Percentiles rank a stretch among this genome's conserved stretches.
Evolutionary conservation across 1,140 invertebrate genomes (phyloP).

Genomic region (Zaprionus taronus): DNA sequence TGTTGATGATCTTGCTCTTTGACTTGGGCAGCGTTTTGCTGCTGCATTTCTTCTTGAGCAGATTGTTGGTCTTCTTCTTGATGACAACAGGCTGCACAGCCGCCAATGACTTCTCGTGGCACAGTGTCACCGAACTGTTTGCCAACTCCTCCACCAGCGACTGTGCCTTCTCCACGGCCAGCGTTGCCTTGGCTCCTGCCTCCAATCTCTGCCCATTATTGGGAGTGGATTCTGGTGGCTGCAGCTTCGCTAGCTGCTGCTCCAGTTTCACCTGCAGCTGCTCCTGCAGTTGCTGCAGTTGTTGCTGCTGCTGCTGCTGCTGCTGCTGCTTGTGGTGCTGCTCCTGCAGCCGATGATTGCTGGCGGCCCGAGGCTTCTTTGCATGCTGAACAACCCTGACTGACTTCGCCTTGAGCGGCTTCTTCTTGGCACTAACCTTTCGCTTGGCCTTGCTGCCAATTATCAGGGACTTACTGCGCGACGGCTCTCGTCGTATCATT

Average conservation of each 20-base stretch:
- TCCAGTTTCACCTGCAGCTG: not conserved
- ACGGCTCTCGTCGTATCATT: not conserved
- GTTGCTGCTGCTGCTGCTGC: not conserved
- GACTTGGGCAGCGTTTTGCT: not conserved
- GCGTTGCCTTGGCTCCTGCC: not conserved
- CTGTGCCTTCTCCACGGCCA: not conserved
- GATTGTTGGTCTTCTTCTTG: not conserved
- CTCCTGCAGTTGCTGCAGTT: not conserved
- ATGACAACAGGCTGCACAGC: not conserved
- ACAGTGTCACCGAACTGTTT: not conserved
- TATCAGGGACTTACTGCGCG: not conserved
- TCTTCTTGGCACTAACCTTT: not conserved
- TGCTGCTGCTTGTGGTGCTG: not conserved
- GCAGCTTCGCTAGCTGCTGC: not conserved
- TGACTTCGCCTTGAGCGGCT: not conserved
- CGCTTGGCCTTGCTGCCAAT: not conserved
- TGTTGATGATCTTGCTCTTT: not conserved
- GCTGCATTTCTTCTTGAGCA: not conserved
- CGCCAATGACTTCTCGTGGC: not conserved
- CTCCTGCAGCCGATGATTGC: not conserved
- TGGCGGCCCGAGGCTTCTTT: not conserved
- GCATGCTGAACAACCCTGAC: not conserved
- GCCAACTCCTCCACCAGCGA: slow-evolving; percentile 4
- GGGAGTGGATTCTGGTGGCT: no score
- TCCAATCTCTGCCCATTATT: no score